phyloP scores from a whole-genome alignment of 2,113 vertebrate genomes.

The Megaptera novaeangliae region DNA sequence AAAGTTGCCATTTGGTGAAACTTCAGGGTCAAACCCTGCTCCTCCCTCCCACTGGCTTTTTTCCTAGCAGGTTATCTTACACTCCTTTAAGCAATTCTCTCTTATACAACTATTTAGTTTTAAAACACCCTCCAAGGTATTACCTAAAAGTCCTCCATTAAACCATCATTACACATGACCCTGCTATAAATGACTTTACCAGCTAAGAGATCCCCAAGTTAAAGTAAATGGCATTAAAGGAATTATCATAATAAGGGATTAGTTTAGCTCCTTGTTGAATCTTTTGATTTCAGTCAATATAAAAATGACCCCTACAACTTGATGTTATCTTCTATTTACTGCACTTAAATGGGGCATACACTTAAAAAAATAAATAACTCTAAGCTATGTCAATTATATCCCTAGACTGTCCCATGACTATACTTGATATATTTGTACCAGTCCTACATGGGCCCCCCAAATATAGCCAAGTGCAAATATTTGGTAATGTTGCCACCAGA shows the following conservation, averaged over 20 bases:
- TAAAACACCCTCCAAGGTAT: constrained; percentile 51
- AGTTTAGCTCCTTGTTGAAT: constrained; percentile 9
- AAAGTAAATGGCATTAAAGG: constrained; percentile 5
- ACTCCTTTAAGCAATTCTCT: constrained; percentile 51
- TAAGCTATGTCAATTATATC: background rate
- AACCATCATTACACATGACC: constrained; percentile 60
- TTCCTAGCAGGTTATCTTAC: background rate
- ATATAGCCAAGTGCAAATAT: background rate
- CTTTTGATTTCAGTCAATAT: background rate
- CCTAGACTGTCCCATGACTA: background rate
- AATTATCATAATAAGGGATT: constrained; percentile 8
- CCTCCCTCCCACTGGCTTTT: background rate
- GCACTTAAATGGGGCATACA: background rate
- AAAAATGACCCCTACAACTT: background rate
- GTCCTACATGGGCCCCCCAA: background rate
- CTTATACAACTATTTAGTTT: constrained; percentile 21
- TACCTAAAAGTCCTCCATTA: constrained; percentile 54
- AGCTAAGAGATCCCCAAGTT: constrained; percentile 16
- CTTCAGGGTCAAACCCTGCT: background rate
- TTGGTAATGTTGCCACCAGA: constrained; percentile 35
- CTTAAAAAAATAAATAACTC: background rate
- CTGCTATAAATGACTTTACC: constrained; percentile 36
- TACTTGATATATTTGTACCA: background rate
- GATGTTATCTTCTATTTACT: background rate
- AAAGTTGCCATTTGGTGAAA: constrained; percentile 36